Evolutionary conservation across 2,797 vertebrate species (phyloP).

Genomic region (Ateles fusciceps): DNA sequence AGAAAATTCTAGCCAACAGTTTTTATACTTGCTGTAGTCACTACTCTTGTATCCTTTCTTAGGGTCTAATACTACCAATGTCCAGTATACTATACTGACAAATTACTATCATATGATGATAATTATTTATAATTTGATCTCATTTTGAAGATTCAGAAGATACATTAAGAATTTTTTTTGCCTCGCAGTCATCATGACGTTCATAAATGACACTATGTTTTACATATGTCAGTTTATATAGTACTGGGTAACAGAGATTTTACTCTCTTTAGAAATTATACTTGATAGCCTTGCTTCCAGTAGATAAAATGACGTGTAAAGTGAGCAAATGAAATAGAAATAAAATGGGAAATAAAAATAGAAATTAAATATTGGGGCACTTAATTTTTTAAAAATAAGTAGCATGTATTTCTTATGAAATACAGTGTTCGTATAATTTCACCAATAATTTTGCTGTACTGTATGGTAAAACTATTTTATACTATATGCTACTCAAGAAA

Average conservation of each 20-base stretch:
- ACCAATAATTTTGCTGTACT: neutral
- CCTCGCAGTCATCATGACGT: neutral
- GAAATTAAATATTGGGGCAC: neutral
- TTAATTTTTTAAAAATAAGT: neutral
- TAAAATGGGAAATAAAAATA: neutral
- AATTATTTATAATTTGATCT: neutral
- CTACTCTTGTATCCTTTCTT: neutral
- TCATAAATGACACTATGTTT: conserved; percentile 22
- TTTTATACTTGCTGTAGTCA: neutral
- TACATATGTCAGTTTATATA: neutral
- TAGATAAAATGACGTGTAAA: conserved; percentile 28
- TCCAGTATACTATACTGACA: neutral
- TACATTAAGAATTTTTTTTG: conserved; percentile 23
- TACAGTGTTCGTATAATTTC: conserved; percentile 16
- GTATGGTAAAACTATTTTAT: neutral
- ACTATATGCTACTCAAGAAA: neutral
- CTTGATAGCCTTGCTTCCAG: conserved; percentile 2
- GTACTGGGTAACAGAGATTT: neutral
- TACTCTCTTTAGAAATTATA: neutral
- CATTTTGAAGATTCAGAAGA: conserved; percentile 50
- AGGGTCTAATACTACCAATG: neutral
- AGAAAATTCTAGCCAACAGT: neutral
- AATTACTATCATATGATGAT: neutral
- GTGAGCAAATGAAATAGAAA: neutral
- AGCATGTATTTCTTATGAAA: conserved; percentile 21